These are phyloP conservation scores for Chrysopilus asiliformis DNA, from an alignment of 2,888 invertebrate species.

Conservation along the genomic window DNA sequence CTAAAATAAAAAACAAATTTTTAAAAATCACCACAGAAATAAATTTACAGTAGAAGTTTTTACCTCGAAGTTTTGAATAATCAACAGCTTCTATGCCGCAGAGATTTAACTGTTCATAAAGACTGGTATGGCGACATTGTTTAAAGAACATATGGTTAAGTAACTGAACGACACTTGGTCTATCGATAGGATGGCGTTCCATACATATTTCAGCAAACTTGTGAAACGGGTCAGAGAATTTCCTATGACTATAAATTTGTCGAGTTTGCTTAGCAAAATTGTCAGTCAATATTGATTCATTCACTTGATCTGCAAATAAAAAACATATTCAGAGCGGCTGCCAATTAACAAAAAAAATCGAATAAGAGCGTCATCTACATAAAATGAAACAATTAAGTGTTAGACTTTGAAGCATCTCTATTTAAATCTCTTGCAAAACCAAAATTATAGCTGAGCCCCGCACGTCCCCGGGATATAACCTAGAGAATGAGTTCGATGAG, in stretches of 20 bases:
- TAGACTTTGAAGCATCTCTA: too few relatives aligned
- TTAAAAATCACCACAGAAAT: background rate
- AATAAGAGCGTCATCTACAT: too few relatives aligned
- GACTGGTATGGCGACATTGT: conserved; percentile 36
- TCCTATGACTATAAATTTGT: conserved; percentile 43
- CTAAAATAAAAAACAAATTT: background rate
- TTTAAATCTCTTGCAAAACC: too few relatives aligned
- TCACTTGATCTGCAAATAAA: too few relatives aligned
- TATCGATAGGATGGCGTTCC: conserved; percentile 49
- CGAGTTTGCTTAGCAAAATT: conserved; percentile 28
- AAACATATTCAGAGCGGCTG: too few relatives aligned
- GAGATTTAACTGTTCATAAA: conserved; percentile 28
- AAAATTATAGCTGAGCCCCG: too few relatives aligned
- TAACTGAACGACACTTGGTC: conserved; percentile 57
- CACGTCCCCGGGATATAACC: too few relatives aligned
- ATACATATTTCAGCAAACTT: conserved; percentile 60
- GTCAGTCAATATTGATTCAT: too few relatives aligned
- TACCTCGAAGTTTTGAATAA: conserved; percentile 24
- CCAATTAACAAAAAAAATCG: too few relatives aligned
- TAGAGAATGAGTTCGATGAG: too few relatives aligned
- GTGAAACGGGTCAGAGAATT: conserved; percentile 65
- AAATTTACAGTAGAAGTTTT: conserved; percentile 5
- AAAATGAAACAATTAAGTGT: too few relatives aligned
- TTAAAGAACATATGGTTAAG: conserved; percentile 65
- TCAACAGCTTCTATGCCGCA: conserved; percentile 24